These are phyloP conservation scores for Dryoscopus gambensis DNA, from an alignment of 2,113 vertebrate genomes.

Conservation along the genomic window DNA sequence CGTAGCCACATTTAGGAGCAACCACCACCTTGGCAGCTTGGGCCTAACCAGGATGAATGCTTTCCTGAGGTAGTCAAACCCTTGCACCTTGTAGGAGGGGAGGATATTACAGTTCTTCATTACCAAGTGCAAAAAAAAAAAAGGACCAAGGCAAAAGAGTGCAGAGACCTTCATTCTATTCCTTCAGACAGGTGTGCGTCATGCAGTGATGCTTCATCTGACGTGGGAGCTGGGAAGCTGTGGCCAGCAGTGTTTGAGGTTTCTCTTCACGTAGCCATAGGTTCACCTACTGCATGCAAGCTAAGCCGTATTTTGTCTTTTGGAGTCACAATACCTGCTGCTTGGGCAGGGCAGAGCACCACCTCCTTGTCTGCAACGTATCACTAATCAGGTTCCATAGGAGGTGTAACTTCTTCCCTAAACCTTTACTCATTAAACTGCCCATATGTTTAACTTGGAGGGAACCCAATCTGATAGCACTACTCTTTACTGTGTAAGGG, in stretches of 20 bases:
- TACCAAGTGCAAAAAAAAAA: neutral
- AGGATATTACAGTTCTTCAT: neutral
- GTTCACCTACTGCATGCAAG: neutral
- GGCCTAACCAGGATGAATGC: neutral
- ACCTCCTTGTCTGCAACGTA: neutral
- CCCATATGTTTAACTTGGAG: neutral
- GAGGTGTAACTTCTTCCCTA: neutral
- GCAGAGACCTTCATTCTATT: neutral
- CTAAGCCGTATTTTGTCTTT: neutral
- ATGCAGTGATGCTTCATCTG: neutral
- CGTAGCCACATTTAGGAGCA: neutral
- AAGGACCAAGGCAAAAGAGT: neutral
- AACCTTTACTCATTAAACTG: neutral
- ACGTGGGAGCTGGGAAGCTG: neutral
- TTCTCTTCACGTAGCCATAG: neutral
- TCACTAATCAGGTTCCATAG: neutral
- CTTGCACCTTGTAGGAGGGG: neutral
- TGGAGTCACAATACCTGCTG: neutral
- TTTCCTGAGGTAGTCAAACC: neutral
- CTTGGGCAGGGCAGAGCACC: constrained; percentile 12
- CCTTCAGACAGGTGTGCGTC: neutral
- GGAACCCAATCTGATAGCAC: neutral
- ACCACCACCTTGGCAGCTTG: neutral
- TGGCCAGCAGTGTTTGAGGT: neutral
- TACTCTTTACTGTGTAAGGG: neutral